Evolutionary conservation across 2,797 vertebrate species (phyloP).

Genomic region (Oreortyx pictus): DNA sequence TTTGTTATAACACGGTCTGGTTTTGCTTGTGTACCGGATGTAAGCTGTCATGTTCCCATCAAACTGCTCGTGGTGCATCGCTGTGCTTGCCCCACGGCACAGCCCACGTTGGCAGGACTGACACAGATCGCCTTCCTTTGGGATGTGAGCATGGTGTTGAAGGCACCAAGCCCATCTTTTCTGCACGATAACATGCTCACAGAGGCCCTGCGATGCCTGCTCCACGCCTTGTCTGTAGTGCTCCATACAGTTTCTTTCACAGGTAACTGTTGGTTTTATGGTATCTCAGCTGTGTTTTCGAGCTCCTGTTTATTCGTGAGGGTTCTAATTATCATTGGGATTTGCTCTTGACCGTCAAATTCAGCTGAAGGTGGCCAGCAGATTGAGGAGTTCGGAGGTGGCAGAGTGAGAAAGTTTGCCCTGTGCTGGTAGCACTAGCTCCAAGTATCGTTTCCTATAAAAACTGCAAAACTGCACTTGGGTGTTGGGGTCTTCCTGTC

Average conservation of each 20-base stretch:
- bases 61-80: not conserved
- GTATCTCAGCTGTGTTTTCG: not conserved
- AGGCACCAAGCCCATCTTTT: not conserved
- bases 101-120: not conserved
- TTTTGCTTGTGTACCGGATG: not conserved
- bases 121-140: accelerated
- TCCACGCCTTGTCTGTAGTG: accelerated
- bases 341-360: not conserved
- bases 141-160: not conserved
- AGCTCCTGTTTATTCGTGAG: not conserved
- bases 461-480: not conserved
- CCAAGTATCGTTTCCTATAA: accelerated
- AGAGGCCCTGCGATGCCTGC: not conserved
- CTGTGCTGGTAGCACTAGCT: accelerated
- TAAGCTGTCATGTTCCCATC: not conserved
- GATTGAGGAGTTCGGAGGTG: not conserved
- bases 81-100: not conserved
- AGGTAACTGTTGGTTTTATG: accelerated
- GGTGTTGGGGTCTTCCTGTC: not conserved
- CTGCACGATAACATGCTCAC: accelerated
- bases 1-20: not conserved
- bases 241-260: not conserved
- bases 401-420: not conserved
- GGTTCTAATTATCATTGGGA: not conserved
- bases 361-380: not conserved